Percentiles rank a stretch among this genome's conserved stretches.
phyloP scores from a whole-genome alignment of 2,113 vertebrate species.

The Sardina pilchardus region DNA sequence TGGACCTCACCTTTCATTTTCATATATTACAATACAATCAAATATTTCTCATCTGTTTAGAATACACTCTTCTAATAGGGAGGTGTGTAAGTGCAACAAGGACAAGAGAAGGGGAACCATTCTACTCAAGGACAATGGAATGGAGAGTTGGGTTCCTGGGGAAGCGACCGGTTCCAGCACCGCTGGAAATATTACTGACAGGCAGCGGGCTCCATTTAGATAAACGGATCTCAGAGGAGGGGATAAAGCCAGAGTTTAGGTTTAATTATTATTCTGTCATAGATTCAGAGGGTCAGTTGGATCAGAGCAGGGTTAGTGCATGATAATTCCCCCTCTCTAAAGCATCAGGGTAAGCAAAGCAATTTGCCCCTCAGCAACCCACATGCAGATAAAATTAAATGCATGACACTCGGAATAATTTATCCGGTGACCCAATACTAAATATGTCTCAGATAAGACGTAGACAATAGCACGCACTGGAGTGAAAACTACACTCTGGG shows the following conservation, averaged over 20 bases:
- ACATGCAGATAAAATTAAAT: conserved; percentile 3
- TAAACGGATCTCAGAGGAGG: not conserved
- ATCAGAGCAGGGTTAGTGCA: not conserved
- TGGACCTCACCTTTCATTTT: not conserved
- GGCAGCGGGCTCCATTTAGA: not conserved
- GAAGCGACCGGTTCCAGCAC: not conserved
- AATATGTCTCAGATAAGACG: not conserved
- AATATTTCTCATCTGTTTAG: not conserved
- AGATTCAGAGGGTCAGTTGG: not conserved
- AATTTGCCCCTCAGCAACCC: not conserved
- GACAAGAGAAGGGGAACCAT: not conserved
- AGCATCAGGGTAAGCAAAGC: not conserved
- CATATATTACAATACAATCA: not conserved
- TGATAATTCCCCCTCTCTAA: not conserved
- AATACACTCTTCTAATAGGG: not conserved
- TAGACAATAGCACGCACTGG: not conserved
- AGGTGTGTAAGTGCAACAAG: not conserved
- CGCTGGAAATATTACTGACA: not conserved
- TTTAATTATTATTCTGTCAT: not conserved
- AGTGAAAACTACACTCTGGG: not conserved
- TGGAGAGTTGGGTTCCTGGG: not conserved
- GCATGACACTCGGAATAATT: not conserved
- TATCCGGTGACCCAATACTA: not conserved
- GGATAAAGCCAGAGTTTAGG: not conserved
- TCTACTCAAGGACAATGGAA: not conserved